Conservation (phyloP, 2,113 vertebrate species). For the Callospermophilus lateralis region DNA sequence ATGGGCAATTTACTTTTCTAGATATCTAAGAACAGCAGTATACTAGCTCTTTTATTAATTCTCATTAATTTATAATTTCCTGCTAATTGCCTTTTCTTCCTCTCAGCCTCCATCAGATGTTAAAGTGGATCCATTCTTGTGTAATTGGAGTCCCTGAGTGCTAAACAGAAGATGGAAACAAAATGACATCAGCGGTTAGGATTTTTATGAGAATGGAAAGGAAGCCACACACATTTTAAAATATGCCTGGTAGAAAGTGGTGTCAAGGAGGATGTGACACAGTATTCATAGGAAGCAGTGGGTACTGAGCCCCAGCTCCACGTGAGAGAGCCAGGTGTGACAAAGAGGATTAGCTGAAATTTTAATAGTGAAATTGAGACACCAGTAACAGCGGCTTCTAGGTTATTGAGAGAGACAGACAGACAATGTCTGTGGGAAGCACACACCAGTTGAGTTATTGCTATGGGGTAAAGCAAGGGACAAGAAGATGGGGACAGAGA, state of each 20-base stretch:
- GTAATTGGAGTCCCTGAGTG: background rate
- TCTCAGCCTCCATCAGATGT: background rate
- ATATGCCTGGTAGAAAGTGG: background rate
- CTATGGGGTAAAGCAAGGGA: background rate
- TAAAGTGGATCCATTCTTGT: background rate
- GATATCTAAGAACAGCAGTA: background rate
- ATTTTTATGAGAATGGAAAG: background rate
- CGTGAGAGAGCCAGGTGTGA: background rate
- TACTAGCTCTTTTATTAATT: constrained; percentile 46
- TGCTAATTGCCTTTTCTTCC: constrained; percentile 41
- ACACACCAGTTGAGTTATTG: background rate
- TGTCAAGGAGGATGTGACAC: background rate
- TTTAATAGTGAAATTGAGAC: background rate
- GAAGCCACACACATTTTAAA: background rate
- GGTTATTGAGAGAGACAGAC: background rate
- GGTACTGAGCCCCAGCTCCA: too few relatives aligned
- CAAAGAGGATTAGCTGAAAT: background rate
- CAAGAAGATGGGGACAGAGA: background rate
- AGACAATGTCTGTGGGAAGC: background rate
- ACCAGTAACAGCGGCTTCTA: background rate
- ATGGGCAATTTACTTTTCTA: constrained; percentile 41
- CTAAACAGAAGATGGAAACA: constrained; percentile 19
- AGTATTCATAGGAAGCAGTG: background rate
- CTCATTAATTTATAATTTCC: constrained; percentile 58
- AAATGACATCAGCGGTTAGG: background rate